Percentiles rank a stretch among this genome's conserved stretches.
Conservation (phyloP, 2,113 vertebrate species). For the Brachypteracias leptosomus region DNA sequence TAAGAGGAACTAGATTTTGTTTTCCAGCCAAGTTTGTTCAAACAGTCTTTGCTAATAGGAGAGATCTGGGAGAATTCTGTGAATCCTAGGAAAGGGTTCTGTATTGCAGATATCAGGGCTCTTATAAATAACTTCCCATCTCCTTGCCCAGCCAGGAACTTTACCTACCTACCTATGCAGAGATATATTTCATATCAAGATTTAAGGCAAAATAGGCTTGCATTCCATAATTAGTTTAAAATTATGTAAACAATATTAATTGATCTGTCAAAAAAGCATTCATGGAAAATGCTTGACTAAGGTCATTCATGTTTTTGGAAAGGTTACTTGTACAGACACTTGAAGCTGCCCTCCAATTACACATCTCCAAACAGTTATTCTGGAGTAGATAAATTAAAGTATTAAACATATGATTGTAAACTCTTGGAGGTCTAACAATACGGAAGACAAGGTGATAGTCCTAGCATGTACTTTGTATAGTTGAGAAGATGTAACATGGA, state of each 20-base stretch:
- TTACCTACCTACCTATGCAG: not conserved
- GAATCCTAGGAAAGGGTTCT: not conserved
- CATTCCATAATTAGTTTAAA: not conserved
- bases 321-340: not conserved
- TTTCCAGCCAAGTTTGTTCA: conserved; percentile 5
- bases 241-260: not conserved
- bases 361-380: not conserved
- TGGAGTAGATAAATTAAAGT: not conserved
- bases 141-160: not conserved
- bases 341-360: not conserved
- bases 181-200: not conserved
- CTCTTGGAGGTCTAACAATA: not conserved
- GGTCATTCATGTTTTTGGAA: not conserved
- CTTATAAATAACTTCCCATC: not conserved
- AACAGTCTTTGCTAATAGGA: not conserved
- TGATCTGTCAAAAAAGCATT: not conserved
- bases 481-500: not conserved
- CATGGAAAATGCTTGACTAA: not conserved
- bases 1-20: not conserved
- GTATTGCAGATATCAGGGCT: not conserved
- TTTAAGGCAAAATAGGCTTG: not conserved
- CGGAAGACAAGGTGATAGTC: not conserved
- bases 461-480: not conserved
- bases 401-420: not conserved
- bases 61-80: not conserved